phyloP scores from a whole-genome alignment of 2,113 vertebrate species.

The Castor canadensis region DNA sequence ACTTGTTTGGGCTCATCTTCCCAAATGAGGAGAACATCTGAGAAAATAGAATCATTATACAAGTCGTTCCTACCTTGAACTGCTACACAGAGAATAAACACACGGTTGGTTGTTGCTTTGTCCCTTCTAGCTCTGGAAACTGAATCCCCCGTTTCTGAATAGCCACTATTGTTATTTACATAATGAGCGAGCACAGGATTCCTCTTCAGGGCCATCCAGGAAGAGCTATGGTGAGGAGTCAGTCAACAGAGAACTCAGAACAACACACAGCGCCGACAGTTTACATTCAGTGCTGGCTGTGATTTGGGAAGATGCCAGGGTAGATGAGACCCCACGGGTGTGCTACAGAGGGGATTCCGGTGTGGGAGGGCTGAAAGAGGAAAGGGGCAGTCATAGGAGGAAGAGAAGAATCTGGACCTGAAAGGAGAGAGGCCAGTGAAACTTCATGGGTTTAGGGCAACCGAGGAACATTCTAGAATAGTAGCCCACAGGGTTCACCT shows the following conservation, averaged over 20 bases:
- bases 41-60: not conserved
- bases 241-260: fast-evolving
- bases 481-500: not conserved
- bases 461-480: not conserved
- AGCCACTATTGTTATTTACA: not conserved
- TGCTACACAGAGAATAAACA: not conserved
- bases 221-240: not conserved
- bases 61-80: not conserved
- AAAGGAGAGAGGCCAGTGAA: too few species aligned
- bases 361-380: too few species aligned
- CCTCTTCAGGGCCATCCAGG: too few species aligned
- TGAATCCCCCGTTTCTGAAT: not conserved
- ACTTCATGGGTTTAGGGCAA: not conserved
- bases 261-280: fast-evolving
- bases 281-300: fast-evolving
- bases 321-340: fast-evolving
- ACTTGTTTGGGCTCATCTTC: not conserved
- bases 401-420: not conserved
- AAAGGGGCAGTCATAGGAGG: too few species aligned
- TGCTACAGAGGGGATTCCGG: too few species aligned
- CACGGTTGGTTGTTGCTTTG: not conserved
- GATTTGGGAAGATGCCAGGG: too few species aligned
- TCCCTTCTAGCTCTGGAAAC: not conserved
- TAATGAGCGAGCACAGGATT: not conserved
- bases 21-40: not conserved